Evolutionary conservation across 2,888 invertebrate species (phyloP), one percentile per base, ranked within the genome.

Genomic region (Cynaeus angustus): DNA sequence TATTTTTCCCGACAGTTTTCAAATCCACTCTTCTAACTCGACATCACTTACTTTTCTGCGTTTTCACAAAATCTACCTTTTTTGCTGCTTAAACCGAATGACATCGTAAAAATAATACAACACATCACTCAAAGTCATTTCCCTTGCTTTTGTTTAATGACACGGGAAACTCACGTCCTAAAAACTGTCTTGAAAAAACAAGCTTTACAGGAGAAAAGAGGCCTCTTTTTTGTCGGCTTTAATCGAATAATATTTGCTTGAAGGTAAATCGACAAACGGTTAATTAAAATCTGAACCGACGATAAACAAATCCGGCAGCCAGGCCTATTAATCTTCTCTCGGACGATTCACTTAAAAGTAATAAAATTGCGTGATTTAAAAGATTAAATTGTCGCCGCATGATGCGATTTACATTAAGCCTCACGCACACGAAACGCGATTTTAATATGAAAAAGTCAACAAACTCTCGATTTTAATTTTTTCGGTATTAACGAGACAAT

Each of bases 321-420:
- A 7, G 12, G 7, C 9, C 38, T 13, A 55, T 55, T 38, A 55
- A 56, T 56, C 56, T 41, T 56, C 41, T 16, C 38, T 26, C 16
- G 53, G 56, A 56, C 41, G 14, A 56, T 41, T 41, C 46, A 30
- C n/a, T 59, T 59, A 14, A 59, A 56, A 43, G 26, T 28, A 59
- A 59, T 58, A 59, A 59, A 59, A 59, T 59, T 28, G 59, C 46
- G 59, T 59, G 59, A 59, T 59, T 46, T 28, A 46, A 41, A 43
- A 30, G 59, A 59, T 59, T 45, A 46, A 59, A 59, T 59, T 59
- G 46, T 46, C 45, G 59, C 30, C 45, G 41, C 59, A 59, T 46
- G 45, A 45, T 28, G 45, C 45, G 59, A 59, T 59, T 59, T 59
- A 46, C 59, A 59, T 59, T 59, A 46, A 30, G 45, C 46, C 59